These are phyloP conservation scores for Mastomys coucha DNA, from an alignment of 2,113 vertebrate species.

Conservation along the genomic window DNA sequence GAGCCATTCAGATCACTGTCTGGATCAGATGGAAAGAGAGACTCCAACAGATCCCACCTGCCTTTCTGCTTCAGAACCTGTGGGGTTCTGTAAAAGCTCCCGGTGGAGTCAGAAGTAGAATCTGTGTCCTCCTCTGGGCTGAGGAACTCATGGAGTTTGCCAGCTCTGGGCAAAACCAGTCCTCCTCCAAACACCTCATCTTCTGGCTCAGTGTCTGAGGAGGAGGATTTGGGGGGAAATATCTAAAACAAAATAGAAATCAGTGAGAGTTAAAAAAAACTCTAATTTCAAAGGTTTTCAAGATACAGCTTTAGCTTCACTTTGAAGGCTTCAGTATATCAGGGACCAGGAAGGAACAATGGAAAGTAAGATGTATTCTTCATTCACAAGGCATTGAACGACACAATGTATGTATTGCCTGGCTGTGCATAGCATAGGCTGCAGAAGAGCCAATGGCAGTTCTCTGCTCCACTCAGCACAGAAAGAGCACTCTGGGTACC, in stretches of 20 bases:
- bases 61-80: constrained; percentile 82
- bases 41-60: constrained; percentile 84
- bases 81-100: constrained; percentile 81
- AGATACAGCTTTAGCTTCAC: not conserved
- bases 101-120: constrained; percentile 79
- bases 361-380: constrained; percentile 22
- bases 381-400: constrained; percentile 35
- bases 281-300: constrained; percentile 19
- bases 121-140: constrained; percentile 53
- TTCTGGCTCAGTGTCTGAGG: constrained; percentile 78
- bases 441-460: not conserved
- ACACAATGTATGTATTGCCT: not conserved
- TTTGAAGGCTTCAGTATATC: not conserved
- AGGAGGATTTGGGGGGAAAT: constrained; percentile 68
- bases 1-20: constrained; percentile 80
- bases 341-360: not conserved
- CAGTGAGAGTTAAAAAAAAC: not conserved
- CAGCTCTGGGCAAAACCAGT: constrained; percentile 69
- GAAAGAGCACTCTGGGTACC: not conserved
- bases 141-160: constrained; percentile 75
- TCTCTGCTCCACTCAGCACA: not conserved
- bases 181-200: constrained; percentile 43
- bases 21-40: constrained; percentile 79
- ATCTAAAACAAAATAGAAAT: constrained; percentile 66
- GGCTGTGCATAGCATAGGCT: not conserved